Percentiles rank a stretch among this genome's conserved stretches.
phyloP scores from a whole-genome alignment of 1,140 invertebrate genomes.

The Diploscapter pachys region DNA sequence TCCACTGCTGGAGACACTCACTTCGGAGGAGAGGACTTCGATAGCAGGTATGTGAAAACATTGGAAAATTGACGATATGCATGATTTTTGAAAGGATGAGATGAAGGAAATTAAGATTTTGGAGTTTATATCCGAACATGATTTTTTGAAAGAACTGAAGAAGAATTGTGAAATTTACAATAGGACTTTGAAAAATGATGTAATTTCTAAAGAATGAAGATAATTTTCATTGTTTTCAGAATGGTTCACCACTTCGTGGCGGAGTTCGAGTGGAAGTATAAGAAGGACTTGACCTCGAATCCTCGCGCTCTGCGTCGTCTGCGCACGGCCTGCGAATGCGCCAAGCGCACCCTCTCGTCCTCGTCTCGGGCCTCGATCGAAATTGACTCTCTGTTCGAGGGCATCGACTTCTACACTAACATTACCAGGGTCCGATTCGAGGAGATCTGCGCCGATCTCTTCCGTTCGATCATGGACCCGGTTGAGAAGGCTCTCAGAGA shows the following conservation, averaged over 20 bases:
- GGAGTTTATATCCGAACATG: too few species aligned
- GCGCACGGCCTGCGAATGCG: slow-evolving; percentile 85
- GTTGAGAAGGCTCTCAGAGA: slow-evolving; percentile 85
- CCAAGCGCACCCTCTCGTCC: slow-evolving; percentile 86
- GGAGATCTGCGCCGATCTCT: slow-evolving; percentile 85
- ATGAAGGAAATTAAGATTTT: too few species aligned
- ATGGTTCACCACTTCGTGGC: slow-evolving; percentile 92
- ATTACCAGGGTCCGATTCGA: slow-evolving; percentile 88
- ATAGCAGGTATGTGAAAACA: too few species aligned
- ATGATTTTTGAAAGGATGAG: too few species aligned
- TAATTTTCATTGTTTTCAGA: too few species aligned
- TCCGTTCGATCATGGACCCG: slow-evolving; percentile 77
- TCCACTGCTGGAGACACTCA: slow-evolving; percentile 94
- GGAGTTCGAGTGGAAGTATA: slow-evolving; percentile 77
- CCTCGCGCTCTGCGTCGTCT: slow-evolving; percentile 82
- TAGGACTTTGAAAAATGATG: too few species aligned
- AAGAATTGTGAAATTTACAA: too few species aligned
- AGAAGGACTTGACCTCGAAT: slow-evolving; percentile 82
- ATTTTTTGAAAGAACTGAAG: too few species aligned
- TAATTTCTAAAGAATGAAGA: too few species aligned
- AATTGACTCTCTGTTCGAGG: slow-evolving; percentile 88
- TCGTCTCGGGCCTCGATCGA: slow-evolving; percentile 86
- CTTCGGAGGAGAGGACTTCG: slow-evolving; percentile 95
- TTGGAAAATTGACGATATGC: too few species aligned
- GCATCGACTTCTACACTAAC: slow-evolving; percentile 88